These are phyloP conservation scores for Antechinus stuartii DNA, from an alignment of 2,113 vertebrate species.

Conservation along the genomic window DNA sequence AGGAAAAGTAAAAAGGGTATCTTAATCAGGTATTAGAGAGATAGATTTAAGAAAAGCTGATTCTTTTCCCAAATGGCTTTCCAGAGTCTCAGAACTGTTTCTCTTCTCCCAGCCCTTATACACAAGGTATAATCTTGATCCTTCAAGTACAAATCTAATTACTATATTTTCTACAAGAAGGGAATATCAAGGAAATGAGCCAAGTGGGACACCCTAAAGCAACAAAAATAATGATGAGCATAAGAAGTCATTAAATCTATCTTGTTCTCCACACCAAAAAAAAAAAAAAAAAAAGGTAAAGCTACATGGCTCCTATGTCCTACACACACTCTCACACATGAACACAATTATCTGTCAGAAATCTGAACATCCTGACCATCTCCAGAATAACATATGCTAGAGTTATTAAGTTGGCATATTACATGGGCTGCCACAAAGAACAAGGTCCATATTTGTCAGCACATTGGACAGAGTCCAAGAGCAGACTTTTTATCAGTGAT, in stretches of 20 bases:
- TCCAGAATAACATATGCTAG: not conserved
- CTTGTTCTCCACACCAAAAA: not conserved
- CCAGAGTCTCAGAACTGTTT: not conserved
- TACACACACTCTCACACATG: not conserved
- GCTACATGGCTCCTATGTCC: not conserved
- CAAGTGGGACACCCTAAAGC: slow-evolving; percentile 18
- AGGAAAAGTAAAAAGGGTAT: slow-evolving; percentile 23
- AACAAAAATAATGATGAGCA: slow-evolving; percentile 56
- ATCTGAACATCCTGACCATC: not conserved
- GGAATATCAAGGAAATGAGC: slow-evolving; percentile 10
- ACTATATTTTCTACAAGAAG: slow-evolving; percentile 28
- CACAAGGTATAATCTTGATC: not conserved
- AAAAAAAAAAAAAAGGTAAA: slow-evolving; percentile 12
- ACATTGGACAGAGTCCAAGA: not conserved
- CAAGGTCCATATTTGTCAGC: not conserved
- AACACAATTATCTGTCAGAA: not conserved
- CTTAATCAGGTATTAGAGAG: not conserved
- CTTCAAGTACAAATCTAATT: slow-evolving; percentile 53
- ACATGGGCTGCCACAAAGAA: not conserved
- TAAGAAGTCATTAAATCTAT: not conserved
- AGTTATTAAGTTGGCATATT: not conserved
- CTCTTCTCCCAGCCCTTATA: not conserved
- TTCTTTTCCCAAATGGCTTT: rapidly evolving
- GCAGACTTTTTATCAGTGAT: not conserved
- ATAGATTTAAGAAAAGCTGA: not conserved